Conservation (phyloP, 2,113 vertebrate species). For the Tenrec ecaudatus region DNA sequence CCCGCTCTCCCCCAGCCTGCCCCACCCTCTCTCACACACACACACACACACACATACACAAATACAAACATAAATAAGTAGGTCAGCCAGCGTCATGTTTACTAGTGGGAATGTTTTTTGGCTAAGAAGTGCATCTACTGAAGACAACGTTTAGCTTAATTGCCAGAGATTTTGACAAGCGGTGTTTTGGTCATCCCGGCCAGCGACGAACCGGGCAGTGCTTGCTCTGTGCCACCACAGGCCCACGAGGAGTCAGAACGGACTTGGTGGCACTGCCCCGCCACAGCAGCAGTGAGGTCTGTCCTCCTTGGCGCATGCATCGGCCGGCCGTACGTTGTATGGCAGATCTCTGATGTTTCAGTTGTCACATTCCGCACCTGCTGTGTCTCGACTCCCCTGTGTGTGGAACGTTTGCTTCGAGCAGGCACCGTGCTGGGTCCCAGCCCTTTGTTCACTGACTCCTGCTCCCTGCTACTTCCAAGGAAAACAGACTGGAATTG, state of each 20-base stretch:
- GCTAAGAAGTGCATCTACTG: slow-evolving; percentile 31
- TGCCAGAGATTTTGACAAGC: slow-evolving; percentile 9
- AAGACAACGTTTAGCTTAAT: slow-evolving; percentile 39
- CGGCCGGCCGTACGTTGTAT: no score
- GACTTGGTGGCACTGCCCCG: no score
- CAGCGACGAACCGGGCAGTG: not conserved
- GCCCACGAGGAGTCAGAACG: no score
- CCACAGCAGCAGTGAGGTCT: no score
- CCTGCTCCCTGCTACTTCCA: not conserved
- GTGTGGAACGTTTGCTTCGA: slow-evolving; percentile 8
- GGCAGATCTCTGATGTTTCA: slow-evolving; percentile 1
- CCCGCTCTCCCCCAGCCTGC: no score
- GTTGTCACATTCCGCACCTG: not conserved
- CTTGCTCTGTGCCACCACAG: not conserved
- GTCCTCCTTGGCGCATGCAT: no score
- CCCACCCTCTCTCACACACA: not conserved
- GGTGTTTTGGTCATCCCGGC: not conserved
- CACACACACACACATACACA: slow-evolving; percentile 26
- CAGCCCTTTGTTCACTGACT: not conserved
- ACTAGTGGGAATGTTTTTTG: slow-evolving; percentile 60
- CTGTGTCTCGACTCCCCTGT: not conserved
- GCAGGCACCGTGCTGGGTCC: not conserved
- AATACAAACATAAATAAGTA: slow-evolving; percentile 58
- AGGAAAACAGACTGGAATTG: not conserved
- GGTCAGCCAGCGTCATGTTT: slow-evolving; percentile 51